Percentiles rank a stretch among this genome's conserved stretches.
phyloP scores from a whole-genome alignment of 2,797 vertebrate genomes.

The Champsocephalus gunnari region DNA sequence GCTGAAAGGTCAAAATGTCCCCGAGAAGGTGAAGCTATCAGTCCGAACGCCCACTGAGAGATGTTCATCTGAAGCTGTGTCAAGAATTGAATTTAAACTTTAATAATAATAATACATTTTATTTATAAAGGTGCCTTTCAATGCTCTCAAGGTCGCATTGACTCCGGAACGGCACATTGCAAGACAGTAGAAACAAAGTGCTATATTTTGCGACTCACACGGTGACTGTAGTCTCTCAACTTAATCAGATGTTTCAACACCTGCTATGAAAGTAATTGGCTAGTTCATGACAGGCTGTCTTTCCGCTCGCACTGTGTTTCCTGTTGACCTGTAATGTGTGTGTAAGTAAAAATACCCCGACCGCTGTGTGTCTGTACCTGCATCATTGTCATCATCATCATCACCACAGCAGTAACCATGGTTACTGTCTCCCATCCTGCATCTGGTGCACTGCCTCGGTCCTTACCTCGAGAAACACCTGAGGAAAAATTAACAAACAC shows the following conservation, averaged over 20 bases:
- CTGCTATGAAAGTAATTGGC: too few species aligned
- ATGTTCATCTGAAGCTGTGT: not conserved
- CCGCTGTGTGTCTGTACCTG: constrained; percentile 8
- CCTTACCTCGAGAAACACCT: constrained; percentile 33
- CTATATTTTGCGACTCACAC: too few species aligned
- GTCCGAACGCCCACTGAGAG: not conserved
- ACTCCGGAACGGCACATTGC: not conserved
- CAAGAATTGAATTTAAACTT: constrained; percentile 9
- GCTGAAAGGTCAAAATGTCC: constrained; percentile 34
- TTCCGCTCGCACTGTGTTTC: too few species aligned
- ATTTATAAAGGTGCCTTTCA: too few species aligned
- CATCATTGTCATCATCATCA: constrained; percentile 3
- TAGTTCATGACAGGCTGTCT: too few species aligned
- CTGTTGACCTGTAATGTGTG: not conserved
- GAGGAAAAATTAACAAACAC: not conserved
- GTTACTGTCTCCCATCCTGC: constrained; percentile 35
- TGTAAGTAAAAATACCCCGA: not conserved
- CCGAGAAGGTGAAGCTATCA: not conserved
- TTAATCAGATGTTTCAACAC: too few species aligned
- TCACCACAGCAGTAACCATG: constrained; percentile 31
- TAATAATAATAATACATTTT: too few species aligned
- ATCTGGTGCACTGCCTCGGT: constrained; percentile 2
- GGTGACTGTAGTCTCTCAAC: too few species aligned
- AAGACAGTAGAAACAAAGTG: not conserved
- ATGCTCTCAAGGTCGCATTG: too few species aligned